phyloP scores from a whole-genome alignment of 1,140 invertebrate species.

The Nasonia giraulti region DNA sequence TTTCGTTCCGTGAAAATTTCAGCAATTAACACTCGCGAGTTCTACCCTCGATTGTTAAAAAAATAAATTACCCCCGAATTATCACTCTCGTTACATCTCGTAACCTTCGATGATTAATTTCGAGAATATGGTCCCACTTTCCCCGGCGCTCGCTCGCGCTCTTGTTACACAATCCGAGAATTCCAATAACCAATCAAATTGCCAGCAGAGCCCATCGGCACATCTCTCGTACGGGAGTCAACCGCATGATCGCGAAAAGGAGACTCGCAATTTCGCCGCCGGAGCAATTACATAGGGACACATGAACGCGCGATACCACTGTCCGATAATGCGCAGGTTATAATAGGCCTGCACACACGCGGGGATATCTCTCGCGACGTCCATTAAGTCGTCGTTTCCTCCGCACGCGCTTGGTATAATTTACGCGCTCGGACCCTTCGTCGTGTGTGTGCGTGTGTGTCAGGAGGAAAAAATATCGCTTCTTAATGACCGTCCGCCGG shows the following conservation, averaged over 20 bases:
- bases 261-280: not conserved
- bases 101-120: too few relatives aligned
- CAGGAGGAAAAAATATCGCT: conserved; percentile 3
- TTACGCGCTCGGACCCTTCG: conserved; percentile 11
- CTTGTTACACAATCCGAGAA: not conserved
- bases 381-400: conserved; percentile 26
- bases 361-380: not conserved
- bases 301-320: not conserved
- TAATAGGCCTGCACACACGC: conserved; percentile 27
- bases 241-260: not conserved
- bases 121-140: not conserved
- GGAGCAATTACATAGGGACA: conserved; percentile 7
- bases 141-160: not conserved
- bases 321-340: not conserved
- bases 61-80: too few relatives aligned
- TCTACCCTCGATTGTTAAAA: too few relatives aligned
- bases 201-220: not conserved
- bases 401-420: not conserved
- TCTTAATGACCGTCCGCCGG: conserved; percentile 8
- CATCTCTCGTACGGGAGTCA: not conserved
- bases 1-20: too few relatives aligned
- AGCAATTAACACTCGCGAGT: too few relatives aligned
- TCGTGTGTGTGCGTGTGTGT: not conserved
- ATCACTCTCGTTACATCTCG: too few relatives aligned
- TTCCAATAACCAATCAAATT: not conserved